Conservation (phyloP, 2,113 vertebrate genomes). For the Tychaedon coryphoeus region DNA sequence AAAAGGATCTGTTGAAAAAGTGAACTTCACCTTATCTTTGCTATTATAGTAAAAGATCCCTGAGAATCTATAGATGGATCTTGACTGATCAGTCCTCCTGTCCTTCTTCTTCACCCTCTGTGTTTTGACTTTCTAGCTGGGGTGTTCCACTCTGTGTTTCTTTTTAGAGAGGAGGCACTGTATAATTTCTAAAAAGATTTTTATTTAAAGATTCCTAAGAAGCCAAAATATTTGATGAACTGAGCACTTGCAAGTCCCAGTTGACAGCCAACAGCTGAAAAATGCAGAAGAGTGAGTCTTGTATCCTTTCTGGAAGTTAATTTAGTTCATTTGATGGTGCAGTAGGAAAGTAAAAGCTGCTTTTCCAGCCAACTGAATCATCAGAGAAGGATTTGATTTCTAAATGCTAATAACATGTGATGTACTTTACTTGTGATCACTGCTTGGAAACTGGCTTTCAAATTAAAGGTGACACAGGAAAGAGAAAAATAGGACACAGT, state of each 20-base stretch:
- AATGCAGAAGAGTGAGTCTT: background rate
- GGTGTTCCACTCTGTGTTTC: background rate
- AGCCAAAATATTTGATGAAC: background rate
- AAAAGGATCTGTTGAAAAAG: background rate
- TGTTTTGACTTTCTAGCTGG: background rate
- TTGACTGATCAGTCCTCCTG: background rate
- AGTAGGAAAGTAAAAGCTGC: background rate
- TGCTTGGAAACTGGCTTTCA: background rate
- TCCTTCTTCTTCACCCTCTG: background rate
- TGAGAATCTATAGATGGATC: background rate
- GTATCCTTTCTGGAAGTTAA: background rate
- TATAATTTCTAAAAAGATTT: background rate
- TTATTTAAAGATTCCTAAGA: background rate
- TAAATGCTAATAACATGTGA: background rate
- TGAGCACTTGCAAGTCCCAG: background rate
- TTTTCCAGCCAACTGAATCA: background rate
- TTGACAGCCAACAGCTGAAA: background rate
- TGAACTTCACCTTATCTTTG: background rate
- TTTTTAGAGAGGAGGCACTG: background rate
- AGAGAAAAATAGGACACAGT: background rate
- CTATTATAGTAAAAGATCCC: background rate
- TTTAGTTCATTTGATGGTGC: background rate
- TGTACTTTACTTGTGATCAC: background rate
- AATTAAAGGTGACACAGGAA: background rate
- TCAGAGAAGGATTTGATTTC: conserved; percentile 7